Evolutionary conservation across 2,113 vertebrate genomes (phyloP), one percentile per base, ranked within the genome.

Genomic region (Calonectris borealis): DNA sequence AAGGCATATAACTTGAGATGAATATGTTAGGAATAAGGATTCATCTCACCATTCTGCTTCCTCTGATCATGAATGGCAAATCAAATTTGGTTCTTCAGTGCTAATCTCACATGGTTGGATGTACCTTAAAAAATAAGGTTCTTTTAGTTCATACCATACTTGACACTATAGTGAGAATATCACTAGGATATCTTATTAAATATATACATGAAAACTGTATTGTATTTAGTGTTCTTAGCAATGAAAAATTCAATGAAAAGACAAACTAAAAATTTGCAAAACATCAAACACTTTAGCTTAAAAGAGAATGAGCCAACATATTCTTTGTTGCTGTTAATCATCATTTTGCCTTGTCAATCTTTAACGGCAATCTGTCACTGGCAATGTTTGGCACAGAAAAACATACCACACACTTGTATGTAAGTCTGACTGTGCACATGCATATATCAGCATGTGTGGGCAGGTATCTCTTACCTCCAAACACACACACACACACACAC

Each of bases 321-420:
- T 68, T 91, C 13, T 84, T 86, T 93, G 11, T 49, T 76, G 49
- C 20, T 89, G 55, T 91, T 94, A 93, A 94, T 93, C 90, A 85
- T 88, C 36, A 65, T 90, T 96, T 95, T 85, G 40, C 72, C 83
- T 86, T 36, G 8, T 88, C 68, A 91, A 6, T 57, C 27, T 82
- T 73, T 88, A 91, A 88, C 51, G 38, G 24, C 80, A 94, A 83
- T 83, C 72, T 83, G 84, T 88, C 62, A 87, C 27, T 76, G 64
- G 51, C 62, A 75, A 12, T 68, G 85, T 52, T 64, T 87, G 62
- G 65, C 32, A 88, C 8, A 70, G 54, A 75, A 75, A 77, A 61
- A 27, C 10, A 82, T 7, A 71, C 22, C 55, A 48, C 66, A 85
- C 0, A 3, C 44, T 26, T 32, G 11, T 27, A 55, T 38, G 12